These are phyloP conservation scores for Cyprichromis sp. DNA, from an alignment of 2,113 vertebrate genomes.

Conservation along the genomic window DNA sequence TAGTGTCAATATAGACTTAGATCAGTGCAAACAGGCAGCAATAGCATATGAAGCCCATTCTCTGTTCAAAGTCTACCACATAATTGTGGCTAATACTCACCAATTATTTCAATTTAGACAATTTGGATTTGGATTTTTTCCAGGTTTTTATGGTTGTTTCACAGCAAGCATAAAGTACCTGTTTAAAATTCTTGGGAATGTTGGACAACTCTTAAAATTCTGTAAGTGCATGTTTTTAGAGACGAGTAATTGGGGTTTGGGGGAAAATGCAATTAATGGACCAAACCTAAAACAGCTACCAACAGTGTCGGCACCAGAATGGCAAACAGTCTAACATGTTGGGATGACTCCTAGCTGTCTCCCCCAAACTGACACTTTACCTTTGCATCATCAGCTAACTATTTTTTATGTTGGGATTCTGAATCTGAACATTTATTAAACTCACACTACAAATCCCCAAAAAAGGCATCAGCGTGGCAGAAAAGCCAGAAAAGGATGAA, in stretches of 20 bases:
- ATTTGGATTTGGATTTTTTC: neutral
- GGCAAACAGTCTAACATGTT: neutral
- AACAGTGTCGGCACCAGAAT: neutral
- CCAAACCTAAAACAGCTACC: neutral
- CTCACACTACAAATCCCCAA: neutral
- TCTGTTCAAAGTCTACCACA: neutral
- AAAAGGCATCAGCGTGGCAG: neutral
- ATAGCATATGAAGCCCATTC: neutral
- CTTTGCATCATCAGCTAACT: neutral
- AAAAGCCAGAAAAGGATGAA: neutral
- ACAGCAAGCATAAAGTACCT: neutral
- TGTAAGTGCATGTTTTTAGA: neutral
- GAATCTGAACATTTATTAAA: neutral
- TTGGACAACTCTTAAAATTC: neutral
- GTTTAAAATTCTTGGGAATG: neutral
- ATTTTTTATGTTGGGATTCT: neutral
- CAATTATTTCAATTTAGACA: neutral
- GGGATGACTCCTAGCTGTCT: neutral
- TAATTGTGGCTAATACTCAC: neutral
- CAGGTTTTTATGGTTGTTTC: neutral
- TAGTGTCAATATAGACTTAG: neutral
- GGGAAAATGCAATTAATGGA: neutral
- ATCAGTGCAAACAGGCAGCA: neutral
- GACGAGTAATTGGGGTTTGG: neutral
- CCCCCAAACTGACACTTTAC: neutral